A percentile compares a stretch with the other conserved stretches of the same genome.
phyloP scores from a whole-genome alignment of 2,113 vertebrate species.

The Mustelus asterias region DNA sequence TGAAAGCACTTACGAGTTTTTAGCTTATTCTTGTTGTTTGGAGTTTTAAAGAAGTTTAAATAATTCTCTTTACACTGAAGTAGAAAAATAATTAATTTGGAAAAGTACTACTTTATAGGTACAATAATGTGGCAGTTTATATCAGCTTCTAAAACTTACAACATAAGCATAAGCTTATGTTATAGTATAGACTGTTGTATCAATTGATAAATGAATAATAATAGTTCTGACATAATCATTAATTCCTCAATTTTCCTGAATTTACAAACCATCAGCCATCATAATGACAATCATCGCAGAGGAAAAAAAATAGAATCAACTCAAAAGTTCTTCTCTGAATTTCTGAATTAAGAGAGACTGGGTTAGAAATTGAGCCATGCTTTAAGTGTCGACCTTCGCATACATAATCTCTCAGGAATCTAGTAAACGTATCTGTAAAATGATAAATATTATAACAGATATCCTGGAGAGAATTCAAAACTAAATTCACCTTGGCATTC shows the following conservation, averaged over 20 bases:
- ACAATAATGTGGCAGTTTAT: neutral
- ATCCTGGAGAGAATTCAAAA: neutral
- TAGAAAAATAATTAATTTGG: neutral
- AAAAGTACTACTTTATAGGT: neutral
- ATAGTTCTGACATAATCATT: neutral
- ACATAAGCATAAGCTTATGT: neutral
- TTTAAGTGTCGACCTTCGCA: neutral
- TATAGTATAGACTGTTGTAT: neutral
- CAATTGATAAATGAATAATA: neutral
- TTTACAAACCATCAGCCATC: neutral
- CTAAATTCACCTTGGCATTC: neutral
- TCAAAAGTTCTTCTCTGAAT: neutral
- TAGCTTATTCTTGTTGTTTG: too few relatives aligned
- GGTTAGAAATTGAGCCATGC: neutral
- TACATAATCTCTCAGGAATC: neutral
- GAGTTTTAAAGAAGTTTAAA: too few relatives aligned
- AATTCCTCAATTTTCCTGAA: neutral
- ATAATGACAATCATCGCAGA: too few relatives aligned
- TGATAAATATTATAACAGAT: neutral
- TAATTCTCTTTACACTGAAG: neutral
- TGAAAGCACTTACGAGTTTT: too few relatives aligned
- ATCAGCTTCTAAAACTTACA: neutral
- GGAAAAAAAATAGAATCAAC: neutral
- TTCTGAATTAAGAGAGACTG: neutral
- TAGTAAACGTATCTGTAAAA: neutral